Percentiles rank a stretch among this genome's conserved stretches.
Evolutionary conservation across 1,140 invertebrate species (phyloP).

Genomic region (Eulimnadia texana): DNA sequence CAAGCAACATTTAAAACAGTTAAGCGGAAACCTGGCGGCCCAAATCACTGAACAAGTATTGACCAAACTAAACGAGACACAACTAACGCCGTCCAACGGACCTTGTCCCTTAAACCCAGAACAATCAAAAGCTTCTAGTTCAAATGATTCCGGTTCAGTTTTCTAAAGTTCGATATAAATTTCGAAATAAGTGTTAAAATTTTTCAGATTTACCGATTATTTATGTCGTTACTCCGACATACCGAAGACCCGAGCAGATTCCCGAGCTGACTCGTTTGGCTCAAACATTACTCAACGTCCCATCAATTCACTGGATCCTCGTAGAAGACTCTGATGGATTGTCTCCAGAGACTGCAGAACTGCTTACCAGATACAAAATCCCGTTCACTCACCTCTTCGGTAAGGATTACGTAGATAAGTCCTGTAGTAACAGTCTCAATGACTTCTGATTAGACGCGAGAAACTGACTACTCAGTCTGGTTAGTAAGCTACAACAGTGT

Average conservation of each 20-base stretch:
- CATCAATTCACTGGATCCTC: conserved; percentile 76
- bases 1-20: no score
- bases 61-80: not conserved
- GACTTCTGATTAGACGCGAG: no score
- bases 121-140: not conserved
- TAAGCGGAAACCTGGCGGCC: not conserved
- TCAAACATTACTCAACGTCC: conserved; percentile 76
- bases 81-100: not conserved
- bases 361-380: conserved; percentile 49
- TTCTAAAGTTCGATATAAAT: no score
- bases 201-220: conserved; percentile 27
- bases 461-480: no score
- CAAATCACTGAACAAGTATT: not conserved
- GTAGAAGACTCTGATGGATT: conserved; percentile 62
- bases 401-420: no score
- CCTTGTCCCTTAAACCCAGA: not conserved
- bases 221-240: conserved; percentile 79
- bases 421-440: no score
- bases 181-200: no score
- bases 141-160: not conserved
- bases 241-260: conserved; percentile 71
- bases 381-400: conserved; percentile 55
- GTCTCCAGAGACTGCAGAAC: conserved; percentile 44
- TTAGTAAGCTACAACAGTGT: no score
- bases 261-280: conserved; percentile 76